phyloP scores from a whole-genome alignment of 2,113 vertebrate genomes.

The Laticauda laticaudata region DNA sequence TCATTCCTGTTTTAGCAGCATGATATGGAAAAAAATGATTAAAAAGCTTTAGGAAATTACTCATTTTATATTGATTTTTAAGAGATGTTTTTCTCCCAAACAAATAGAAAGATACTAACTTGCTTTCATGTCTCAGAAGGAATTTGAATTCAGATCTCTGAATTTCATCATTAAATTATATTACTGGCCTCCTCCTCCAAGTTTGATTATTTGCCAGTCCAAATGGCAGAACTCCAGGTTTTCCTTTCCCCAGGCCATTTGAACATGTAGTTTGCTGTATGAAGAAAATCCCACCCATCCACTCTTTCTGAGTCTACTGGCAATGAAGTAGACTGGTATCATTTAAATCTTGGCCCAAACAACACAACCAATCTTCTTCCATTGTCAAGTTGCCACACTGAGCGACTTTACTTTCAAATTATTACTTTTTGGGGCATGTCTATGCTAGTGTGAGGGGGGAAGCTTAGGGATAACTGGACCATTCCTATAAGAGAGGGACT shows the following conservation, averaged over 20 bases:
- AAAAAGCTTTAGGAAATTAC: neutral
- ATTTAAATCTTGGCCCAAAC: neutral
- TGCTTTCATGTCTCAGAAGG: neutral
- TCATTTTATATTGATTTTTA: neutral
- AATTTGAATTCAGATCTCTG: neutral
- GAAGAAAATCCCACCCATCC: neutral
- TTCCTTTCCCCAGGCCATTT: neutral
- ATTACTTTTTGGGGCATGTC: neutral
- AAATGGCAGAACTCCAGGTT: neutral
- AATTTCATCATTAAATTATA: neutral
- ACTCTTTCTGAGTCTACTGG: neutral
- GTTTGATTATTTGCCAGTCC: neutral
- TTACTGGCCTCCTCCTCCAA: neutral
- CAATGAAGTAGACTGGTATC: neutral
- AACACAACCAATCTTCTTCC: neutral
- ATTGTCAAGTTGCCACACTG: neutral
- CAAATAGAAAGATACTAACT: neutral
- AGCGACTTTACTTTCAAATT: neutral
- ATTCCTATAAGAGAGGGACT: neutral
- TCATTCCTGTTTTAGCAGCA: neutral
- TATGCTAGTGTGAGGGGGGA: neutral
- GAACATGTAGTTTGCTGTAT: neutral
- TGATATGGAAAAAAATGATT: neutral
- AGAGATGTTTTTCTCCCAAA: neutral
- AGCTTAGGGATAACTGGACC: neutral